Evolutionary conservation across 1,140 invertebrate species (phyloP), one percentile per base, ranked within the genome.

Genomic region (Lordiphosa collinella): DNA sequence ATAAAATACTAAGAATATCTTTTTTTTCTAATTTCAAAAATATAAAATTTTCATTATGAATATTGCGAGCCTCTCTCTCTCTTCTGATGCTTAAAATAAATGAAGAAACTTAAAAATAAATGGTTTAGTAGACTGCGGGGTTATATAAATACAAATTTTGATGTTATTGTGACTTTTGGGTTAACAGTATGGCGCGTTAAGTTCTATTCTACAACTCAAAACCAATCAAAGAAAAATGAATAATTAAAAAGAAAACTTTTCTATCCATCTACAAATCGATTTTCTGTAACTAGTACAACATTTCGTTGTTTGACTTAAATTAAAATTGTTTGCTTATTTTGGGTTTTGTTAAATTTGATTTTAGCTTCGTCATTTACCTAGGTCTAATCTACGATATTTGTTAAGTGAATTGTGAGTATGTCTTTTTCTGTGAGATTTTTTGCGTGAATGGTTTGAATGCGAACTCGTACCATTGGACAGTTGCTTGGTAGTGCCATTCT

Each of bases 401-500:
- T 88, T 89, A 86, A 89, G 86, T 88, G 88, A 89, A 86, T 88
- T 89, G 88, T 89, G 88, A 89, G 86, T 65, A 89, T 89, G 88
- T 88, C 88, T 89, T 88, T 86, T 88, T 88, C 86, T 88, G 86
- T 87, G 87, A 76, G 85, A 84, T 87, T 88, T 89, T 88, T 88
- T 88, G 66, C 88, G 75, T 78, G 79, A 88, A 80, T 86, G 76
- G 66, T 67, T 65, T 88, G 87, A 84, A 71, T 53, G 71, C 90
- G 91, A 91, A 91, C 90, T 91, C 92, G 92, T 92, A 95, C 95
- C 95, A 92, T 95, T 93, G 84, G 94, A 93, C 90, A 96, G 94
- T 90, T 95, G 93, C 91, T 95, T 95, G 14, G 93, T 94, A 72
- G 94, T 94, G 82, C 94, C 94, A 78, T 96, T 96, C 90, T 95